Evolutionary conservation across 2,797 vertebrate species (phyloP), one percentile per base, ranked within the genome.

Genomic region (Enteromius treurensis): DNA sequence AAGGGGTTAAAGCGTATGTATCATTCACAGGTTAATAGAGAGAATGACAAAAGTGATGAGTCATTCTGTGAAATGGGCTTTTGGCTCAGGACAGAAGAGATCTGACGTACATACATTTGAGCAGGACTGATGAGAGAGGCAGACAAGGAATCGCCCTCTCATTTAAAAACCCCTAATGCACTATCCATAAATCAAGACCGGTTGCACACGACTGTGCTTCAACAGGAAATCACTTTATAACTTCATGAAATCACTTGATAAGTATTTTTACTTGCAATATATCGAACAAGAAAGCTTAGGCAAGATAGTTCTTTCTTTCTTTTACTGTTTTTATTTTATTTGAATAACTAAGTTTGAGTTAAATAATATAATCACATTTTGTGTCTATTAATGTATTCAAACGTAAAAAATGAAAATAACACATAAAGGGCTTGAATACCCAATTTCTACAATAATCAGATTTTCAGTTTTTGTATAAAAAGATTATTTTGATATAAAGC

Each of bases 11-110:
- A 79, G 80, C 90, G 86, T 89, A 90, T 91, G 92, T 91, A 90
- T 92, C 88, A 90, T 91, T 93, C 88, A 92, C 87, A 90, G 81
- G 86, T 90, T 91, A 88, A 93, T 90, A 86, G 85, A 88, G 65
- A 83, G 90, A 90, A 81, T 82, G 80, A 89, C 74, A 84, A 69
- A 87, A 45, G 80, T 86, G 76, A 88, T 88, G 79, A 90, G 89
- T 92, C 86, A 85, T 81, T 77, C 62, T 79, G 86, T 76, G 15
- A 76, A 88, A 87, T 87, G 60, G 74, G 79, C 76, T 81, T 83
- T 60, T 76, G 74, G 76, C 79, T 82, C 78, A 34, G 60, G 73
- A 74, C 40, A 58, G 65, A 75, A 58, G 71, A 68, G 19, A 83
- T 88, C 85, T 21, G 80, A 79, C 62, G 9, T 77, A 83, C 53